Evolutionary conservation across 35 echinoderm and acorn worm species (phyloP).

Genomic region (Antedon bifida): DNA sequence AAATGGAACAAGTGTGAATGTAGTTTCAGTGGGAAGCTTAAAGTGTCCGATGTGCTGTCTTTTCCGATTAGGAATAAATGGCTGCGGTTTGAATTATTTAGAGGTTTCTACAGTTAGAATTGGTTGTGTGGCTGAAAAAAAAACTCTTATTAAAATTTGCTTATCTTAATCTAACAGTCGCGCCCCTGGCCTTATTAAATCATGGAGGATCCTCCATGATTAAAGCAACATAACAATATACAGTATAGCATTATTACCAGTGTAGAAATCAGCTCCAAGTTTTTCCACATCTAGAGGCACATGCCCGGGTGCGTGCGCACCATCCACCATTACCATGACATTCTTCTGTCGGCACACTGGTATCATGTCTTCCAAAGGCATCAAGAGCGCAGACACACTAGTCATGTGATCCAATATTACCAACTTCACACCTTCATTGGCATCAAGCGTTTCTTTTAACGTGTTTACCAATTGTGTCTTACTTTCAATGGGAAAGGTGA

Average conservation of each 20-base stretch:
- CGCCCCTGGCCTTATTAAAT: too few species aligned
- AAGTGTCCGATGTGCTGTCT: too few species aligned
- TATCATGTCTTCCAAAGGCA: slow-evolving; percentile 54
- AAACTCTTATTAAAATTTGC: too few species aligned
- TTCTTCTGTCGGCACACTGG: slow-evolving; percentile 36
- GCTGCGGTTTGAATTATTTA: too few species aligned
- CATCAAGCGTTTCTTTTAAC: slow-evolving; percentile 14
- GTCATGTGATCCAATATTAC: slow-evolving; percentile 69
- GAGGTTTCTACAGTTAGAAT: too few species aligned
- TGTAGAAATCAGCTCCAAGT: slow-evolving; percentile 4
- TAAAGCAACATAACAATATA: too few species aligned
- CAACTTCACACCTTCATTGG: slow-evolving; percentile 37
- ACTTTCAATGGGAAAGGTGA: not conserved
- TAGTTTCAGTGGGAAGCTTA: too few species aligned
- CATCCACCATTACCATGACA: slow-evolving; percentile 50
- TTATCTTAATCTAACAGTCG: too few species aligned
- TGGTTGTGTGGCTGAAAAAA: too few species aligned
- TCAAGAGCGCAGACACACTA: slow-evolving; percentile 30
- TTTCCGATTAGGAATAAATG: too few species aligned
- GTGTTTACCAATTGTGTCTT: not conserved
- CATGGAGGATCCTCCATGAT: too few species aligned
- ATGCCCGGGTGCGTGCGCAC: slow-evolving; percentile 70
- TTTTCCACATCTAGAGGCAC: not conserved
- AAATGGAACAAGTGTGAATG: too few species aligned
- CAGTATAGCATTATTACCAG: not conserved